Base-by-base conservation (phyloP, 2,797 vertebrate species). In the Aselliscus stoliczkanus region DNA sequence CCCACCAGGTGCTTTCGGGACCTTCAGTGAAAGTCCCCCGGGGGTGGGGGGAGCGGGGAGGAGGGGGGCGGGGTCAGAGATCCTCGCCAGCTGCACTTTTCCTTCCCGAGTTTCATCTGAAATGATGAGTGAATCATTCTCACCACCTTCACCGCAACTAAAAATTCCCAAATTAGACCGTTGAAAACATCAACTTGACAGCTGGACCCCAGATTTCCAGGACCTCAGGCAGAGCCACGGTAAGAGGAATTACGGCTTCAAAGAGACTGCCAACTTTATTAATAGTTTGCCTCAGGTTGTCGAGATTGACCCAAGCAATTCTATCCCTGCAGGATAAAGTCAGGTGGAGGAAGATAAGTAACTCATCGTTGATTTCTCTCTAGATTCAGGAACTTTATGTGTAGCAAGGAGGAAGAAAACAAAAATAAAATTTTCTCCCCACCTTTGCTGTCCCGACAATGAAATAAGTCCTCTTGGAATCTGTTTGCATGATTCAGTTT, bases 171-270 rank as follows among this genome's bases (percentile, higher is more conserved):
- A 58, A 70, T 18, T 18, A 73, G 86, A 31, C 54, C 8, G 0
- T 20, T 62, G 17, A 47, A 67, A 80, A 65, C 21, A 29, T n/a
- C 31, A 29, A 10, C 42, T 54, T 88, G 25, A 62, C 67, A 56
- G 11, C 0, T 21, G 81, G 69, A 88, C 50, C 37, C 21, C 23
- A 67, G 39, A 10, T 23, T 79, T 39, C 62, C n/a, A 37, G 69
- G 29, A 0, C 67, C 58, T 18, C 11, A 0, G 42, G 62, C 58
- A 20, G 27, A 47, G 34, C 4, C 5, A 4, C 2, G 0, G 2
- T 12, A 9, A n/a, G 20, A 88, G n/a, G 31, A 79, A 17, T 4
- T 7, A 64, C 80, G 25, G 7, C 20, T 20, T 34, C 25, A 27
- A 75, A 82, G 27, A 60, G 27, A 2, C 2, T 54, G n/a, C 5